phyloP scores from a whole-genome alignment of 1,140 invertebrate genomes.

The Halyomorpha halys region DNA sequence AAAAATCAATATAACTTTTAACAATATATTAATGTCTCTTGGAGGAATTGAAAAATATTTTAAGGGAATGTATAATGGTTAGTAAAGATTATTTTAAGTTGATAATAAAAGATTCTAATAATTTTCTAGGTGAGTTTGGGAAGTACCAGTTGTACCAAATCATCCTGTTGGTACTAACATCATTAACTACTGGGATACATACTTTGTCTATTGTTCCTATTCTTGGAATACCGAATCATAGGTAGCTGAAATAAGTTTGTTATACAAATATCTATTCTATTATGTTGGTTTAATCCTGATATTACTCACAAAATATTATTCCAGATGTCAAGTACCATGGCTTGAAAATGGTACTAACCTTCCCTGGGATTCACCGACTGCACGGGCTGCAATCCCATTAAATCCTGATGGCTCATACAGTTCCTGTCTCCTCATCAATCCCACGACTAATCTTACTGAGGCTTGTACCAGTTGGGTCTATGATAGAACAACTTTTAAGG shows the following conservation, averaged over 20 bases:
- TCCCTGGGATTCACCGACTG: not conserved
- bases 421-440: not conserved
- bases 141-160: slow-evolving; percentile 66
- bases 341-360: not conserved
- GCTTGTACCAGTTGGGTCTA: not conserved
- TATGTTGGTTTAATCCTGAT: too few species aligned
- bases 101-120: not conserved
- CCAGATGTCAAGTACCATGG: not conserved
- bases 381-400: not conserved
- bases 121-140: slow-evolving; percentile 60
- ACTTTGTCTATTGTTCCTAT: slow-evolving; percentile 68
- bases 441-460: not conserved
- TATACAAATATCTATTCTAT: not conserved
- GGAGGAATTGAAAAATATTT: too few species aligned
- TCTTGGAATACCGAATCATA: slow-evolving; percentile 63
- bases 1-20: too few species aligned
- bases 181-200: slow-evolving; percentile 63
- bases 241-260: slow-evolving; percentile 33
- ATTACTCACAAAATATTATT: too few species aligned
- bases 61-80: too few species aligned
- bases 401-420: not conserved
- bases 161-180: slow-evolving; percentile 57
- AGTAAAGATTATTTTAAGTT: too few species aligned
- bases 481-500: not conserved
- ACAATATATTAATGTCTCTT: too few species aligned